These are phyloP conservation scores for Stegostoma tigrinum DNA, from an alignment of 2,113 vertebrate genomes.

Conservation along the genomic window DNA sequence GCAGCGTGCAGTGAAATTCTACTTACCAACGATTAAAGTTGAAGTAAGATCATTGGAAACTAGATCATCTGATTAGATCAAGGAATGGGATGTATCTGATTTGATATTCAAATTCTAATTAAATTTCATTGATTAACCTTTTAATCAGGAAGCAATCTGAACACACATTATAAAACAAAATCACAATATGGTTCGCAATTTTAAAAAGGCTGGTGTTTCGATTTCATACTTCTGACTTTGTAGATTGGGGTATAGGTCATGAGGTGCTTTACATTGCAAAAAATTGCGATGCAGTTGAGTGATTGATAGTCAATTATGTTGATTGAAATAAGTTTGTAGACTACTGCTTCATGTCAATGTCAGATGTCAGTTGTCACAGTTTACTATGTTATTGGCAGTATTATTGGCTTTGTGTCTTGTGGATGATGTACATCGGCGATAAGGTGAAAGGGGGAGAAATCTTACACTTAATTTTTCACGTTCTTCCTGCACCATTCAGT, in stretches of 20 bases:
- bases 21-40: neutral
- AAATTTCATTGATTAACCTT: conserved; percentile 25
- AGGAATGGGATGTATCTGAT: neutral
- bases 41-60: neutral
- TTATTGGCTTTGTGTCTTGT: neutral
- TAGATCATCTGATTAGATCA: conserved; percentile 25
- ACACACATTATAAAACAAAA: neutral
- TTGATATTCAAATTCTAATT: conserved; percentile 32
- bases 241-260: neutral
- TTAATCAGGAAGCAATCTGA: conserved; percentile 11
- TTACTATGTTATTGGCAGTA: neutral
- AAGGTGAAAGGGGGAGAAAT: neutral
- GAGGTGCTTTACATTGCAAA: conserved; percentile 5
- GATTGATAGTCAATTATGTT: neutral
- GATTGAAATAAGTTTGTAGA: neutral
- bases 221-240: neutral
- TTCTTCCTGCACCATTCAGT: neutral
- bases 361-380: neutral
- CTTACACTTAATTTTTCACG: neutral
- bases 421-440: neutral
- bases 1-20: neutral
- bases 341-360: neutral
- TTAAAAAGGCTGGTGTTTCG: too few relatives aligned
- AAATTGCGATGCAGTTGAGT: neutral
- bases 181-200: neutral